Evolutionary conservation across 2,113 vertebrate species (phyloP), one percentile per base, ranked within the genome.

Genomic region (Lepisosteus osseus): DNA sequence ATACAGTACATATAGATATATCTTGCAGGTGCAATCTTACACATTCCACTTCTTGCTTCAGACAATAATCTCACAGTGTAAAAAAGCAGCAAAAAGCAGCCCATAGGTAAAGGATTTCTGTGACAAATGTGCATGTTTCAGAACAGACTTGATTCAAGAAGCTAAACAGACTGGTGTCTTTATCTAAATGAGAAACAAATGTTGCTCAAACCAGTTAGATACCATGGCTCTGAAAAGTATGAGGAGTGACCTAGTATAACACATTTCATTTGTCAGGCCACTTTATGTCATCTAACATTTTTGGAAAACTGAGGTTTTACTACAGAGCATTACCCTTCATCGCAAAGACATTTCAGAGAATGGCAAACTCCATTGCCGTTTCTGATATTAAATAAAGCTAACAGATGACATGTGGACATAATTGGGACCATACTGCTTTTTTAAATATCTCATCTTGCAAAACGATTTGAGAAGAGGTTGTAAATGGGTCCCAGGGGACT

Each of bases 381-480:
- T 68, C 42, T 75, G 75, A 77, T 67, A 68, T 79, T 78, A 75
- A 78, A 77, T 15, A 43, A 62, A 77, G 72, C 65, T 67, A 71
- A 69, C 74, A 71, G 62, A 64, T 13, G 64, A 76, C 70, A 78
- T 45, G 64, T 29, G 54, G 57, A 43, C 73, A 65, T 72, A 67
- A 72, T 69, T 76, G 73, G 72, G 74, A 77, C 67, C 69, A 77
- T 68, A 72, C 72, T 72, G 70, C 70, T 70, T 67, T 77, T 67
- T 51, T 67, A 59, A 67, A 75, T 72, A 82, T 79, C 77, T 79
- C 70, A 78, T 81, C 57, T 29, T 68, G 69, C 69, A 68, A 78
- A 77, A 74, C 69, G 47, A 69, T 76, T 75, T 62, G 29, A 72
- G 54, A 41, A 14, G 62, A 66, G 56, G 40, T 40, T 15, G 56